A percentile compares a stretch with the other conserved stretches of the same genome.
Conservation (phyloP, 2,888 invertebrate species). For the Ophion ellenae region DNA sequence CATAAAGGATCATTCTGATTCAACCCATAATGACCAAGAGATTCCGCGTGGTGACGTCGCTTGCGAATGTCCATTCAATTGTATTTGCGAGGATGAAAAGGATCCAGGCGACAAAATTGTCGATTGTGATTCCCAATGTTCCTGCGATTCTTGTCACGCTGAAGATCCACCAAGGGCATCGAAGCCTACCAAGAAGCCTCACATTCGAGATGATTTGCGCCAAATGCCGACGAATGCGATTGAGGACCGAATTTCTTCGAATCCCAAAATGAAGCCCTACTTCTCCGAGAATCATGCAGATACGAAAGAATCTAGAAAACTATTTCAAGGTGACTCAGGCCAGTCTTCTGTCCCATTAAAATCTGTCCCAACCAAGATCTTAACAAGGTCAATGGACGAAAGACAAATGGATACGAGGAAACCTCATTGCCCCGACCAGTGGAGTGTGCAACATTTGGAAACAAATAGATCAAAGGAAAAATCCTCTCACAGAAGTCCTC, state of each 20-base stretch:
- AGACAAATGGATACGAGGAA: background rate
- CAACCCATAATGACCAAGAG: background rate
- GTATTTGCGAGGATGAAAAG: constrained; percentile 42
- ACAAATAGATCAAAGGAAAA: constrained; percentile 15
- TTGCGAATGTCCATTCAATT: constrained; percentile 55
- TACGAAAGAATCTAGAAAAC: background rate
- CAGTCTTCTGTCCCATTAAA: constrained; percentile 28
- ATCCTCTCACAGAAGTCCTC: constrained; percentile 2
- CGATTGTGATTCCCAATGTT: constrained; percentile 49
- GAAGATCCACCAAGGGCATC: background rate
- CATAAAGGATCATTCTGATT: background rate
- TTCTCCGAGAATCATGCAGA: background rate
- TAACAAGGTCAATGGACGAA: constrained; percentile 24
- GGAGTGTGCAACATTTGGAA: background rate
- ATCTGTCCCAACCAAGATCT: constrained; percentile 25
- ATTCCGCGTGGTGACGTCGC: constrained; percentile 1
- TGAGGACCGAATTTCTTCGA: background rate
- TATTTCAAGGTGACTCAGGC: background rate
- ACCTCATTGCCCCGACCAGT: background rate
- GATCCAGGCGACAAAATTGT: background rate
- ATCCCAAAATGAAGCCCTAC: background rate
- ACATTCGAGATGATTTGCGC: background rate
- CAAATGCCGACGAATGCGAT: background rate
- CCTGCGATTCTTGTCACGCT: constrained; percentile 21
- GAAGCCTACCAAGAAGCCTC: background rate